Conservation (phyloP, 2,797 vertebrate genomes). For the Calcarius lapponicus region DNA sequence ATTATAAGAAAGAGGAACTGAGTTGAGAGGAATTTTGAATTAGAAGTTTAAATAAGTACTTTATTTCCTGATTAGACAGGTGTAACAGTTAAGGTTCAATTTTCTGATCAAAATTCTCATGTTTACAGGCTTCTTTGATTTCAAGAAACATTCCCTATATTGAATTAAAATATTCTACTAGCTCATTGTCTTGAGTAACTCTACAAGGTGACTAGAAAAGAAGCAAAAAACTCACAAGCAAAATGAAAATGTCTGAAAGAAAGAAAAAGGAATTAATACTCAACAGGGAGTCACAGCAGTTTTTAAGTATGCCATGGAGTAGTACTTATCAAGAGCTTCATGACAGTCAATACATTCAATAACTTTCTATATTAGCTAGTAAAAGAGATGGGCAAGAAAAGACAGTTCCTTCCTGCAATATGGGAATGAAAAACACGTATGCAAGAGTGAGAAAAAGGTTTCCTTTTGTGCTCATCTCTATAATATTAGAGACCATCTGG, state of each 20-base stretch:
- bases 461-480: neutral
- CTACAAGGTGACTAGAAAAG: neutral
- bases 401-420: neutral
- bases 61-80: neutral
- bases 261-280: neutral
- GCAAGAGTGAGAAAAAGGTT: neutral
- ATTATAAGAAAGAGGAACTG: neutral
- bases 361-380: neutral
- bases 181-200: neutral
- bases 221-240: neutral
- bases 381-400: neutral
- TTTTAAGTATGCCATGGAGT: neutral
- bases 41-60: neutral
- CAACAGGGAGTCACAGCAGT: neutral
- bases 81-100: neutral
- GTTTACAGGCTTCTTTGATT: neutral
- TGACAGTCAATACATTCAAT: neutral
- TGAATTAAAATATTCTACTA: neutral
- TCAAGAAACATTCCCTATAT: neutral
- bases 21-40: neutral
- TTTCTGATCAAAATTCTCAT: neutral
- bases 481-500: neutral
- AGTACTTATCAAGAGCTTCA: neutral
- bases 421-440: neutral
- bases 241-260: neutral